Evolutionary conservation across 2,797 vertebrate species (phyloP).

Genomic region (Mycteria americana): DNA sequence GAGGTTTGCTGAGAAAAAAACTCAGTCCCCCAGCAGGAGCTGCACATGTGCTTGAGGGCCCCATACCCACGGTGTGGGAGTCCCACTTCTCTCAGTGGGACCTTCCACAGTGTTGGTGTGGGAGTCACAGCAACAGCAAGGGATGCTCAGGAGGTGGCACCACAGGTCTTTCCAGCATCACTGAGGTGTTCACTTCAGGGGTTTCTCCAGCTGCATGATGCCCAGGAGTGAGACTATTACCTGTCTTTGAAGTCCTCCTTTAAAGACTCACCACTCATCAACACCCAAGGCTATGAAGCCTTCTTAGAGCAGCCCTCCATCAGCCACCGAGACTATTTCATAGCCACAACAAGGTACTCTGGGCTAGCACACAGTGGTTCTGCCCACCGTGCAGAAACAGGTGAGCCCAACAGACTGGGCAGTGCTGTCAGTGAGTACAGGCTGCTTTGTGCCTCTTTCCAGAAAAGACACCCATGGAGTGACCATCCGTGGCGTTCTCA

Average conservation of each 20-base stretch:
- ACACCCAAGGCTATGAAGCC: not conserved
- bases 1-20: not conserved
- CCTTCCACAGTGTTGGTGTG: not conserved
- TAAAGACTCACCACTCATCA: not conserved
- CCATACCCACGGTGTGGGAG: no score
- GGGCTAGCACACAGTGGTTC: not conserved
- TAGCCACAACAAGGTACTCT: fast-evolving
- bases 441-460: not conserved
- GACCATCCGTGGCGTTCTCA: not conserved
- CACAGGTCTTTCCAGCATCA: not conserved
- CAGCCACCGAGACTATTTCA: not conserved
- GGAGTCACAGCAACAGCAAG: not conserved
- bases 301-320: not conserved
- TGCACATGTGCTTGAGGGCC: not conserved
- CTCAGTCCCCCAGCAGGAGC: not conserved
- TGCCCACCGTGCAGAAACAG: not conserved
- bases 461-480: not conserved
- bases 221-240: not conserved
- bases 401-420: not conserved
- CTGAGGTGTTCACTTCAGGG: not conserved
- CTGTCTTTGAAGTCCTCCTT: not conserved
- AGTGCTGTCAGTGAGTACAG: not conserved
- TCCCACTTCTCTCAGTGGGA: not conserved
- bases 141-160: not conserved
- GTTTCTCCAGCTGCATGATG: not conserved